Conservation (phyloP, 2,113 vertebrate species). For the Echinops telfairi region DNA sequence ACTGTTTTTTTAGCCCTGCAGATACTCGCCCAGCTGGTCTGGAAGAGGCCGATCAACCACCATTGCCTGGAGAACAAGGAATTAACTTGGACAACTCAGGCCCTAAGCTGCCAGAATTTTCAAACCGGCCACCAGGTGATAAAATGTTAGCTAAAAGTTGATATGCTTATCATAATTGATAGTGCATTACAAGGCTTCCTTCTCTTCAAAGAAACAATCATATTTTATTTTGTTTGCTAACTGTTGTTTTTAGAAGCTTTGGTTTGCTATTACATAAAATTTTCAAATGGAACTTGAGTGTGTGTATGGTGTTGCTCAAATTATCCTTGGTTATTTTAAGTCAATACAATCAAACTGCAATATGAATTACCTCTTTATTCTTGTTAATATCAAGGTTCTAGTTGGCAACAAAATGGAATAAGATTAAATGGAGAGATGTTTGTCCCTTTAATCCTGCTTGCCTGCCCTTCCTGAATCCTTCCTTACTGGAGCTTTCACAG, state of each 20-base stretch:
- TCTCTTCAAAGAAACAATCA: constrained; percentile 49
- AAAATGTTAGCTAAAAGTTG: constrained; percentile 68
- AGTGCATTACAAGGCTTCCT: constrained; percentile 47
- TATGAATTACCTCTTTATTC: constrained; percentile 54
- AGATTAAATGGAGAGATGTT: constrained; percentile 58
- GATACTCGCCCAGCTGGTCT: constrained; percentile 91
- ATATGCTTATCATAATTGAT: constrained; percentile 46
- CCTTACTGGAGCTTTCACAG: constrained; percentile 56
- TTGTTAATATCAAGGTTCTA: constrained; percentile 52
- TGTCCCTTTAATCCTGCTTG: constrained; percentile 58
- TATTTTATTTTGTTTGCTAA: constrained; percentile 58
- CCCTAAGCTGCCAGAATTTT: constrained; percentile 94
- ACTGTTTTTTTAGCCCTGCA: constrained; percentile 86
- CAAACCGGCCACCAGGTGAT: constrained; percentile 93
- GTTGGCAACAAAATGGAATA: constrained; percentile 62
- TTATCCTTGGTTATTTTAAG: constrained; percentile 62
- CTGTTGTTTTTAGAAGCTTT: constrained; percentile 54
- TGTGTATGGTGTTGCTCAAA: neutral
- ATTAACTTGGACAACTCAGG: constrained; percentile 91
- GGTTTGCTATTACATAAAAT: constrained; percentile 62
- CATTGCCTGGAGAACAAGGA: constrained; percentile 92
- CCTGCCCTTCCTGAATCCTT: constrained; percentile 56
- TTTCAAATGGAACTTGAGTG: constrained; percentile 57
- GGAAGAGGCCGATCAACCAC: constrained; percentile 93
- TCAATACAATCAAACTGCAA: constrained; percentile 60